These are phyloP conservation scores for Heliothis peltigera DNA, from an alignment of 2,888 invertebrate species.

Conservation along the genomic window DNA sequence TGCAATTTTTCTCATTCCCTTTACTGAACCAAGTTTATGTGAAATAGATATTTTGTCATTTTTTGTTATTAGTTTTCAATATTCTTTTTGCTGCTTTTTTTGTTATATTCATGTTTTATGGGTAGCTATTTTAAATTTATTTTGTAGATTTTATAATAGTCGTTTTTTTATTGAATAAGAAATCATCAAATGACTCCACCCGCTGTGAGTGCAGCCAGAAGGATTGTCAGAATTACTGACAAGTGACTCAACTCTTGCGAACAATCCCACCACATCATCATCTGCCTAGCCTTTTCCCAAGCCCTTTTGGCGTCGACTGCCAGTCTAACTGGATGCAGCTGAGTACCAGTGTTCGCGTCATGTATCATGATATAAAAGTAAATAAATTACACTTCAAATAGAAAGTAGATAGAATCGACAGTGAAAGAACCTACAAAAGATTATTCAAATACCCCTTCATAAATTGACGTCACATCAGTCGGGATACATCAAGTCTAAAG, in stretches of 20 bases:
- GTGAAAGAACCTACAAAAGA: neutral
- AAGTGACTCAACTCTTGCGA: too few species aligned
- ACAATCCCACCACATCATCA: too few species aligned
- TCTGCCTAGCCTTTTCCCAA: too few species aligned
- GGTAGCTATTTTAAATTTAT: neutral
- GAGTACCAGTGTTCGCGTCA: too few species aligned
- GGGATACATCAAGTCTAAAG: slow-evolving; percentile 13
- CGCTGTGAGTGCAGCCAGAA: too few species aligned
- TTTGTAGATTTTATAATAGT: neutral
- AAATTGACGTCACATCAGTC: slow-evolving; percentile 9
- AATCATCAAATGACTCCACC: too few species aligned
- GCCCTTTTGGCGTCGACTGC: too few species aligned
- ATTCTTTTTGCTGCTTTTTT: neutral
- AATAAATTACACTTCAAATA: neutral
- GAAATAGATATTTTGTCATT: neutral
- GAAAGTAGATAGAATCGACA: neutral
- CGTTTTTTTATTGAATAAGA: too few species aligned
- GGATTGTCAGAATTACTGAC: too few species aligned
- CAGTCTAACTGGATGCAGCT: too few species aligned
- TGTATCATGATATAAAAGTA: too few species aligned
- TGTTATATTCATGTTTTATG: neutral
- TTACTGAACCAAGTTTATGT: slow-evolving; percentile 17
- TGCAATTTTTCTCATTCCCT: slow-evolving; percentile 17
- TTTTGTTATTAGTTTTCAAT: too few species aligned
- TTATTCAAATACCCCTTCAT: neutral